Evolutionary conservation across 2,797 vertebrate genomes (phyloP).

Genomic region (Pempheris klunzingeri): DNA sequence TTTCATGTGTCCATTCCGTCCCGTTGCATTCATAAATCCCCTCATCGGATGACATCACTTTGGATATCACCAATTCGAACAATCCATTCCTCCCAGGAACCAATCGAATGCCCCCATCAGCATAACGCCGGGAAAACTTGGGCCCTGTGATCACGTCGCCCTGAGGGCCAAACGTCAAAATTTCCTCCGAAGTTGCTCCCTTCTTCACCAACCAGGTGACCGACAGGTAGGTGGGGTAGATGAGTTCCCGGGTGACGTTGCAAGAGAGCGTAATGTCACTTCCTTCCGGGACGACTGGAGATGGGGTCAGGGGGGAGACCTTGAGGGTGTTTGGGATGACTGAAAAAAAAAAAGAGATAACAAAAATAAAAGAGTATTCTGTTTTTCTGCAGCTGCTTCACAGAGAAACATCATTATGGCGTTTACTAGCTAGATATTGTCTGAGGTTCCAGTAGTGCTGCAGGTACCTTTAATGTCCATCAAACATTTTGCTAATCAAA

Average conservation of each 20-base stretch:
- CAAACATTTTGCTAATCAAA: conserved; percentile 1
- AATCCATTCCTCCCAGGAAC: conserved; percentile 84
- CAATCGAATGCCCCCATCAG: conserved; percentile 86
- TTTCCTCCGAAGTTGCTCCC: conserved; percentile 72
- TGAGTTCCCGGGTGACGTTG: conserved; percentile 80
- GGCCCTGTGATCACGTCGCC: conserved; percentile 82
- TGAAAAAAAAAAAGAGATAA: conserved; percentile 54
- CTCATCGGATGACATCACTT: conserved; percentile 79
- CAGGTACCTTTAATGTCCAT: background rate
- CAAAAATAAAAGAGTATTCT: background rate
- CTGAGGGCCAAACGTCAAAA: conserved; percentile 90
- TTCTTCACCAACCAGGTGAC: conserved; percentile 89
- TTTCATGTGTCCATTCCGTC: conserved; percentile 90
- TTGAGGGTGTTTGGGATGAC: conserved; percentile 92
- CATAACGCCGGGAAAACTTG: conserved; percentile 85
- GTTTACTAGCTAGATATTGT: too few relatives aligned
- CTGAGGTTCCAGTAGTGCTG: too few relatives aligned
- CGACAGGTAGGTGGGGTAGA: conserved; percentile 90
- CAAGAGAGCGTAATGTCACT: conserved; percentile 90
- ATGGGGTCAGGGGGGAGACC: conserved; percentile 71
- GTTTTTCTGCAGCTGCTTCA: too few relatives aligned
- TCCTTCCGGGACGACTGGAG: conserved; percentile 82
- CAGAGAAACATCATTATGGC: too few relatives aligned
- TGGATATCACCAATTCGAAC: conserved; percentile 87
- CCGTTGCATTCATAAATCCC: conserved; percentile 91